These are phyloP conservation scores for Acleris sparsana DNA, from an alignment of 2,888 invertebrate species.

Conservation along the genomic window DNA sequence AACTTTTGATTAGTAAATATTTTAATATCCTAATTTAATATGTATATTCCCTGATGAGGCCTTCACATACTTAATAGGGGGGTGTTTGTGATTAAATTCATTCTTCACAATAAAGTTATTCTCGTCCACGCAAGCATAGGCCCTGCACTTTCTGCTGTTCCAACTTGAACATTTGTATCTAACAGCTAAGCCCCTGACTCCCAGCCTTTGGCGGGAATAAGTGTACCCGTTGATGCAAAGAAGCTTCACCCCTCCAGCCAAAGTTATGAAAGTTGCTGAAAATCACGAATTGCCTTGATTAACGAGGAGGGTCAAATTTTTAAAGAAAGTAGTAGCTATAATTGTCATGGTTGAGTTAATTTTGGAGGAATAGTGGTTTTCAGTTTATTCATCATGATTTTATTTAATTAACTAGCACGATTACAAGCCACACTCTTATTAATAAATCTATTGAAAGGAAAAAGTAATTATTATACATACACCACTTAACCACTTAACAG, in stretches of 20 bases:
- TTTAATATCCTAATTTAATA: too few species aligned
- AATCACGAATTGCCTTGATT: background rate
- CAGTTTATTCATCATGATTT: too few species aligned
- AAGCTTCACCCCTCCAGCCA: slow-evolving; percentile 8
- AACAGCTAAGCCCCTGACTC: background rate
- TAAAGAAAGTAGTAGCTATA: too few species aligned
- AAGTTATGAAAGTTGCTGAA: slow-evolving; percentile 19
- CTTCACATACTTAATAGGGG: slow-evolving; percentile 6
- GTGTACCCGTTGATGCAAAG: slow-evolving; percentile 10
- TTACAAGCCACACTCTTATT: too few species aligned
- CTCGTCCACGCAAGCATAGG: slow-evolving; percentile 9
- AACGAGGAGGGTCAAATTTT: too few species aligned
- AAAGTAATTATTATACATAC: too few species aligned
- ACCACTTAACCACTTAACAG: too few species aligned
- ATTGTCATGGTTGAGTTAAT: too few species aligned
- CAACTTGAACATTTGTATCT: slow-evolving; percentile 19
- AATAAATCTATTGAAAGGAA: too few species aligned
- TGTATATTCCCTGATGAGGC: background rate
- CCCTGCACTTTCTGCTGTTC: slow-evolving; percentile 9
- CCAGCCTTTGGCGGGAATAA: slow-evolving; percentile 5
- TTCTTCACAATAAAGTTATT: slow-evolving; percentile 3
- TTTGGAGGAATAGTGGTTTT: too few species aligned
- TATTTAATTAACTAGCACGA: too few species aligned
- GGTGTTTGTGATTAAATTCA: slow-evolving; percentile 6
- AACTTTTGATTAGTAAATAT: too few species aligned